Base-by-base conservation (phyloP, 2,888 invertebrate genomes). In the Polymixis lichenea region DNA sequence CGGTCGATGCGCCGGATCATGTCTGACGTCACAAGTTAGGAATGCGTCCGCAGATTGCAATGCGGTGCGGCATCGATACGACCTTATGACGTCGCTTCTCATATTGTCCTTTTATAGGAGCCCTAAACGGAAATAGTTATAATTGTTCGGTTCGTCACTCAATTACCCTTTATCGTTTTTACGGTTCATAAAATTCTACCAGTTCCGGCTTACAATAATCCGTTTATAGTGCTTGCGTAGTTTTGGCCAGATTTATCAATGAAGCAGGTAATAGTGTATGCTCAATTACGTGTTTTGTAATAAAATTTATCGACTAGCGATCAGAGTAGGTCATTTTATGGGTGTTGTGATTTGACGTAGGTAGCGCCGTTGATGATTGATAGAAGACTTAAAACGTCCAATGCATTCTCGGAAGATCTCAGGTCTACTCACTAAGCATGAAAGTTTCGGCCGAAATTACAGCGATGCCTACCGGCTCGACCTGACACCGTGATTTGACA, bases 31-130 rank as follows among this genome's bases (percentile, higher is more conserved):
- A 84, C 62, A 64, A 51, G 56, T 79, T 55, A 76, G 82, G 88
- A 89, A 88, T 88, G 82, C 77, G 72, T 77, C 80, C 80, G 87
- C 82, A 78, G 79, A 84, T 86, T 88, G 89, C 83, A 86, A 82
- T 76, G 77, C 75, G 62, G 83, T 83, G 84, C 60, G 82, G 77
- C 80, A 70, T 80, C 84, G 85, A 81, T 84, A 80, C 75, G 82
- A 81, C 79, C 77, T 84, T 72, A 61, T 90, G 91, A 91, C 91
- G 90, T 91, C 88, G 90, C 65, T 22, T 46, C 5, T 72, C 74
- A 53, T 61, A 61, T 76, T 68, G 62, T 80, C 83, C 77, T 78
- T 87, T 84, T 81, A 72, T 58, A 68, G 25, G 51, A 72, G 28
- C 46, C 56, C 77, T 25, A 71, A 78, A 71, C 87, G 86, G 87